A percentile compares a stretch with the other conserved stretches of the same genome.
phyloP scores from a whole-genome alignment of 2,113 vertebrate genomes.

The Pomatorhinus ruficollis region DNA sequence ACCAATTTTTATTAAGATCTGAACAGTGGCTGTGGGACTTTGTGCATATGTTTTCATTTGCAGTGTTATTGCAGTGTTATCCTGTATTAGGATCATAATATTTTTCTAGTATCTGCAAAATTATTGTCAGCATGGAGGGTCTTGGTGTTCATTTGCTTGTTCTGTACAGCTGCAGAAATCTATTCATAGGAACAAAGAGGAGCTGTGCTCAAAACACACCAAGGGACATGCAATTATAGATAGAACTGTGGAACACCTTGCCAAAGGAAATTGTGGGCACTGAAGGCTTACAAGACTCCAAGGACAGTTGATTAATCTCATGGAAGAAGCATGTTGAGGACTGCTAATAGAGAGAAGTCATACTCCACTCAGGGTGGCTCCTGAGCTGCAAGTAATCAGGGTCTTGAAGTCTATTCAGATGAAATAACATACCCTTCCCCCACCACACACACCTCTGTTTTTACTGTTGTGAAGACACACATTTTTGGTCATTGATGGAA shows the following conservation, averaged over 20 bases:
- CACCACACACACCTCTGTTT: not conserved
- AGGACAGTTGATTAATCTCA: not conserved
- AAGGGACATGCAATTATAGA: not conserved
- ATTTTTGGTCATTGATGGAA: not conserved
- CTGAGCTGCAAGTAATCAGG: not conserved
- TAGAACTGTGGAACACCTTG: not conserved
- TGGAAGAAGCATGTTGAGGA: not conserved
- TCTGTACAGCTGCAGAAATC: not conserved
- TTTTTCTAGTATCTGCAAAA: not conserved
- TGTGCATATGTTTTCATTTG: not conserved
- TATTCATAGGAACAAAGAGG: not conserved
- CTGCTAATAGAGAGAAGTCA: not conserved
- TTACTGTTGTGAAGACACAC: not conserved
- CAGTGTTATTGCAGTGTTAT: not conserved
- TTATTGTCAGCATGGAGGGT: not conserved
- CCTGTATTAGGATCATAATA: not conserved
- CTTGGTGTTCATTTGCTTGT: not conserved
- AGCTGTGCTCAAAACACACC: not conserved
- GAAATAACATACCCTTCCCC: not conserved
- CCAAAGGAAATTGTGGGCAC: not conserved
- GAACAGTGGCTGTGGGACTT: not conserved
- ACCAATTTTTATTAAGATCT: not conserved
- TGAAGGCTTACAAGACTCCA: not conserved
- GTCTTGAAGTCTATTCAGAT: not conserved
- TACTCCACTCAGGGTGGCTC: not conserved